Base-by-base conservation (phyloP, 2,888 invertebrate species). In the Lithophane socia region DNA sequence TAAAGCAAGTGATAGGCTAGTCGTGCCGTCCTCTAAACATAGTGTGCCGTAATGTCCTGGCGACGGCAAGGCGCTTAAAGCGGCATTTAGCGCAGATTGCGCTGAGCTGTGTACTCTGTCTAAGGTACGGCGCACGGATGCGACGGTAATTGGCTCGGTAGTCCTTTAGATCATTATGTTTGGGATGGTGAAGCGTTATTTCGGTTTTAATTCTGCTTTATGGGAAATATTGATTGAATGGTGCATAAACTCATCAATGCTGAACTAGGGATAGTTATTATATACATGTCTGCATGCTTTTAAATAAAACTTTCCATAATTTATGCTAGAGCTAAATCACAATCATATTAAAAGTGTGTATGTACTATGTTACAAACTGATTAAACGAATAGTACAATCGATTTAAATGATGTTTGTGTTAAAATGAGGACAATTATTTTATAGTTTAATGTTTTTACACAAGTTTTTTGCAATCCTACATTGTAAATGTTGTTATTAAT, bases 11-110 rank as follows among this genome's bases (percentile, higher is more conserved):
- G 77, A 77, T 81, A 76, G 77, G 69, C 76, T 60, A 73, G 85
- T 65, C 37, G 21, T 61, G 21, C 67, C 42, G 65, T 72, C 47
- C 58, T 64, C 54, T 60, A 65, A 66, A 52, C 68, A 68, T 29
- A 82, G 52, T 71, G 71, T 60, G 67, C 52, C 61, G 69, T 84
- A 82, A 84, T 84, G 78, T 86, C 60, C 76, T 70, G 68, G 72
- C 80, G 80, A 64, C 84, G 64, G 83, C 83, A 58, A 83, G 67
- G 72, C 84, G 80, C 74, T 80, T 80, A 73, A 73, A 85, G 80
- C 86, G 73, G 72, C 84, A 65, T 85, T 86, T 80, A 86, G 86
- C 58, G 52, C 72, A 85, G 84, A 85, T 85, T 86, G 76, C 72
- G 74, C 75, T 61, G 63, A 70, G 69, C 69, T 67, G 64, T 75